A percentile compares a stretch with the other conserved stretches of the same genome.
phyloP scores from a whole-genome alignment of 2,888 invertebrate species.

The Dromius quadrimaculatus region DNA sequence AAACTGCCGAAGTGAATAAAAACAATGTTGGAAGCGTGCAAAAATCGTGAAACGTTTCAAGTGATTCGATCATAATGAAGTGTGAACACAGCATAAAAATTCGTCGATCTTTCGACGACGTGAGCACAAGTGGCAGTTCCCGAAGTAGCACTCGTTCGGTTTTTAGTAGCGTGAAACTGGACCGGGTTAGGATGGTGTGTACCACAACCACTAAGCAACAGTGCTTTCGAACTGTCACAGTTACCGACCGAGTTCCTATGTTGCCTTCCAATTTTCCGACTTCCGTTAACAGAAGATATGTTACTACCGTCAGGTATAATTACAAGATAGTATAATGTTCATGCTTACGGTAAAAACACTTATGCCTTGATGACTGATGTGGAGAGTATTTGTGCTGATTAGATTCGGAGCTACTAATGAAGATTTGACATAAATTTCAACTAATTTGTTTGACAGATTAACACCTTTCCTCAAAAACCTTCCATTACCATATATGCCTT shows the following conservation, averaged over 20 bases:
- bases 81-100: constrained; percentile 35
- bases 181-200: constrained; percentile 65
- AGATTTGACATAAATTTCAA: constrained; percentile 6
- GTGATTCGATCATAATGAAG: constrained; percentile 9
- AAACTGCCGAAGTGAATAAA: too few species aligned
- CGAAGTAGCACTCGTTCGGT: constrained; percentile 5
- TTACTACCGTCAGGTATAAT: constrained; percentile 65
- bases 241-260: constrained; percentile 63
- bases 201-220: constrained; percentile 65
- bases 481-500: too few species aligned
- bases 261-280: constrained; percentile 58
- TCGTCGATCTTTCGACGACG: constrained; percentile 27
- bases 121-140: constrained; percentile 15
- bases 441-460: too few species aligned
- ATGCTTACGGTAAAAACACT: constrained; percentile 41
- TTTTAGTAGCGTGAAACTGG: constrained; percentile 59
- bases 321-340: constrained; percentile 1
- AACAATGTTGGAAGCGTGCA: too few species aligned
- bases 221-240: constrained; percentile 64
- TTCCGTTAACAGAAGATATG: constrained; percentile 61
- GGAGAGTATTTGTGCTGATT: constrained; percentile 13
- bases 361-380: constrained; percentile 23
- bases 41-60: too few species aligned
- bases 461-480: too few species aligned
- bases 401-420: constrained; percentile 3